Evolutionary conservation across 2,888 invertebrate species (phyloP).

Genomic region (Teleiodes luculella): DNA sequence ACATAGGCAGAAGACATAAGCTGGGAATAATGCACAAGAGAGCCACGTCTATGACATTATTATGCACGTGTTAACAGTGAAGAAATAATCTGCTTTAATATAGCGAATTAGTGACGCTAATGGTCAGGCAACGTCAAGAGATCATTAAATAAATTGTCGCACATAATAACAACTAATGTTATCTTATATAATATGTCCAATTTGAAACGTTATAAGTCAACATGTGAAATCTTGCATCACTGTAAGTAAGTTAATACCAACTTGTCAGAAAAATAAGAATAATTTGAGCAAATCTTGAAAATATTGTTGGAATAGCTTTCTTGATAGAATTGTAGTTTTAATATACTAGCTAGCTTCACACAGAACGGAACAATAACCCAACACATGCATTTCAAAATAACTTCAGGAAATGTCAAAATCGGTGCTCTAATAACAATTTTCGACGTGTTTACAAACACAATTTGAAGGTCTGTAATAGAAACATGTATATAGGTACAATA

Average conservation of each 20-base stretch:
- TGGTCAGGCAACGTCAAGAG: not conserved
- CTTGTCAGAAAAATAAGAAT: no score
- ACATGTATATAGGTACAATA: no score
- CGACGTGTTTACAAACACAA: no score
- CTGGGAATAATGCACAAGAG: conserved; percentile 39
- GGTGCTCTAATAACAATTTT: no score
- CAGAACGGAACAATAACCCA: no score
- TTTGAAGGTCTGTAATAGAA: no score
- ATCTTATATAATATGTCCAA: not conserved
- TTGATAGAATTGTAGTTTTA: no score
- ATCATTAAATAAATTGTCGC: conserved; percentile 1
- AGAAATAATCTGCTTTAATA: not conserved
- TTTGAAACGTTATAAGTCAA: not conserved
- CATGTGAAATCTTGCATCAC: not conserved
- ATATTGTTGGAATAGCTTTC: no score
- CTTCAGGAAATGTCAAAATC: no score
- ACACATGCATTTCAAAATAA: no score
- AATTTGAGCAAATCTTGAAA: not conserved
- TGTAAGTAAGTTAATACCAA: no score
- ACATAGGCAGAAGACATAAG: conserved; percentile 41
- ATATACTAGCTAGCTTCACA: no score
- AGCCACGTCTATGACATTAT: conserved; percentile 27
- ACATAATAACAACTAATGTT: conserved; percentile 5
- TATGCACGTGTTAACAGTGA: conserved; percentile 7
- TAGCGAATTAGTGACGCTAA: not conserved